Percentiles rank a stretch among this genome's conserved stretches.
These are phyloP conservation scores for Watsonalla binaria DNA, from an alignment of 2,888 invertebrate genomes.

Conservation along the genomic window DNA sequence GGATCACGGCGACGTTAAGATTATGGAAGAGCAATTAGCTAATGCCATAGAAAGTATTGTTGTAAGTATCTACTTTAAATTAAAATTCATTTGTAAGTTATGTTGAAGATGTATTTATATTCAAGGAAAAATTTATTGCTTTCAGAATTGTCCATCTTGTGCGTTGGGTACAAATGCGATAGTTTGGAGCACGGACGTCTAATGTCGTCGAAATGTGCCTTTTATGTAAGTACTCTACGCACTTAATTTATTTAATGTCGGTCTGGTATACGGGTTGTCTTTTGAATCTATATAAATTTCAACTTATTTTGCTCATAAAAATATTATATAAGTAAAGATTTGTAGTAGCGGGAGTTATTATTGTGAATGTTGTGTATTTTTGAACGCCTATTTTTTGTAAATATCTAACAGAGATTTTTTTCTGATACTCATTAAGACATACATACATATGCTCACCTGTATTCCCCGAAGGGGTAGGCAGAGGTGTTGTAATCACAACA, in stretches of 20 bases:
- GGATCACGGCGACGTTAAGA: slow-evolving; percentile 72
- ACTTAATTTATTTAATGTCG: neutral
- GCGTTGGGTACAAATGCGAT: slow-evolving; percentile 76
- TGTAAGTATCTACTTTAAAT: slow-evolving; percentile 44
- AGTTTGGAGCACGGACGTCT: slow-evolving; percentile 77
- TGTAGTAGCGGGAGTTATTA: too few relatives aligned
- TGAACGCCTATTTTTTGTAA: too few relatives aligned
- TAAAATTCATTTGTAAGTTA: neutral
- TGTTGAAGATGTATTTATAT: slow-evolving; percentile 1
- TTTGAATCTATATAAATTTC: too few relatives aligned
- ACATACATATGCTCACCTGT: too few relatives aligned
- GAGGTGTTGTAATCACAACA: too few relatives aligned
- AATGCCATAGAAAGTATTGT: slow-evolving; percentile 77
- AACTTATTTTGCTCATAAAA: too few relatives aligned
- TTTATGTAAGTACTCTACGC: slow-evolving; percentile 39
- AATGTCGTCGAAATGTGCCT: slow-evolving; percentile 36
- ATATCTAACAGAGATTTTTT: too few relatives aligned
- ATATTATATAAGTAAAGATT: too few relatives aligned
- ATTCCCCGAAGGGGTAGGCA: too few relatives aligned
- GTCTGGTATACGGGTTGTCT: too few relatives aligned
- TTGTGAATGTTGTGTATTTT: too few relatives aligned
- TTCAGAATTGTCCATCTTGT: slow-evolving; percentile 77
- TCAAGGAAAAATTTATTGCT: slow-evolving; percentile 19
- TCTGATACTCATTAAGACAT: too few relatives aligned
- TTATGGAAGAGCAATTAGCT: slow-evolving; percentile 74